Conservation (phyloP, 2,113 vertebrate genomes). For the Crocuta crocuta region DNA sequence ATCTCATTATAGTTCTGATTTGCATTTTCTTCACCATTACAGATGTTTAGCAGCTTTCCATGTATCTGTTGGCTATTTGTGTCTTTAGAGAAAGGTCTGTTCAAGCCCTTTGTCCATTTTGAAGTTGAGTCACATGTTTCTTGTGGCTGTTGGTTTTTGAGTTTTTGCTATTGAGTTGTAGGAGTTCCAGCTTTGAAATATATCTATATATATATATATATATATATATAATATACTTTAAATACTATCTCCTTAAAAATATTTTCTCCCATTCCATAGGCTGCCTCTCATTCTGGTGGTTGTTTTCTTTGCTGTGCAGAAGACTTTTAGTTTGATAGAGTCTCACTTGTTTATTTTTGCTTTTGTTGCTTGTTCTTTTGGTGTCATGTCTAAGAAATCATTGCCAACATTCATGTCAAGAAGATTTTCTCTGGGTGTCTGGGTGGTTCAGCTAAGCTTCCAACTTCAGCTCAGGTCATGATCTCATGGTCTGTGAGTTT, state of each 20-base stretch:
- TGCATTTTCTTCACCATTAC: not conserved
- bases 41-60: not conserved
- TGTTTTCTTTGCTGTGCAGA: not conserved
- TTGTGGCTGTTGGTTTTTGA: not conserved
- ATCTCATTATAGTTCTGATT: not conserved
- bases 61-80: not conserved
- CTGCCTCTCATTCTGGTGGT: not conserved
- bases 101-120: not conserved
- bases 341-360: not conserved
- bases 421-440: not conserved
- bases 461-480: too few relatives aligned
- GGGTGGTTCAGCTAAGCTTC: too few relatives aligned
- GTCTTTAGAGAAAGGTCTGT: not conserved
- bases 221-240: not conserved
- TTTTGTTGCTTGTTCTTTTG: not conserved
- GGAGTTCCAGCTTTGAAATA: not conserved
- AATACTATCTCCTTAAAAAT: not conserved
- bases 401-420: not conserved
- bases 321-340: not conserved
- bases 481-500: too few relatives aligned
- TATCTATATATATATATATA: too few relatives aligned
- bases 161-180: not conserved
- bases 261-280: not conserved
- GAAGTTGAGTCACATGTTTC: not conserved
- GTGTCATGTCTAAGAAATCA: not conserved